Evolutionary conservation across 2,888 invertebrate genomes (phyloP).

Genomic region (Ectemnius cavifrons): DNA sequence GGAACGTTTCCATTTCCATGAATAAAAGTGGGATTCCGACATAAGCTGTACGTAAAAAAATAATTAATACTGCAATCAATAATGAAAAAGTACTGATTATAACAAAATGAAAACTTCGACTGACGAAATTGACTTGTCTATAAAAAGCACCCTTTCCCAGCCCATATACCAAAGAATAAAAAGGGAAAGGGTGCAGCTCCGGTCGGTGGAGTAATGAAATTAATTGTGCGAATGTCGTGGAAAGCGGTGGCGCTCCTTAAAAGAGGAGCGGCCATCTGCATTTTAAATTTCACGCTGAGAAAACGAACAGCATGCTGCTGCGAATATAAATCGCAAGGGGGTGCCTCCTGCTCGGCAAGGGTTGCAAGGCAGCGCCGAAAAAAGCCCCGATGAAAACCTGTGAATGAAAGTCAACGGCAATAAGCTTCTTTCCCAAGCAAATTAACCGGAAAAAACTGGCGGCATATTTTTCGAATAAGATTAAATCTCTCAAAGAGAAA

Average conservation of each 20-base stretch:
- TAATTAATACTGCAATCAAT: too few relatives aligned
- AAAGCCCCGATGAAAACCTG: slow-evolving; percentile 2
- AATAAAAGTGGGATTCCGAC: background rate
- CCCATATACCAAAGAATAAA: slow-evolving; percentile 11
- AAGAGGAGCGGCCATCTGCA: slow-evolving; percentile 52
- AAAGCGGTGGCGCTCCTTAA: slow-evolving; percentile 54
- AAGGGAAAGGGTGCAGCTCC: slow-evolving; percentile 16
- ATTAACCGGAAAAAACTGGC: background rate
- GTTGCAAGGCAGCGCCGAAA: background rate
- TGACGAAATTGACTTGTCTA: slow-evolving; percentile 63
- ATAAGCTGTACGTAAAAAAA: background rate
- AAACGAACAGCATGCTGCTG: slow-evolving; percentile 15
- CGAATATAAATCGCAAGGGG: slow-evolving; percentile 37
- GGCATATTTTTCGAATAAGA: too few relatives aligned
- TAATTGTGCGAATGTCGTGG: slow-evolving; percentile 65
- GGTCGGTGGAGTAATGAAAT: slow-evolving; percentile 63
- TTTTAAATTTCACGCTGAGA: slow-evolving; percentile 56
- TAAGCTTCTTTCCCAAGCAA: background rate
- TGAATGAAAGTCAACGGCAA: slow-evolving; percentile 19
- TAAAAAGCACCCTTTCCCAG: slow-evolving; percentile 36
- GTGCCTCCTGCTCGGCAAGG: background rate
- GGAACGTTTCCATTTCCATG: background rate
- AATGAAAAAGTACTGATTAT: too few relatives aligned
- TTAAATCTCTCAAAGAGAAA: background rate
- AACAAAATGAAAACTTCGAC: background rate